Base-by-base conservation (phyloP, 2,797 vertebrate genomes). In the Sarcophilus harrisii region DNA sequence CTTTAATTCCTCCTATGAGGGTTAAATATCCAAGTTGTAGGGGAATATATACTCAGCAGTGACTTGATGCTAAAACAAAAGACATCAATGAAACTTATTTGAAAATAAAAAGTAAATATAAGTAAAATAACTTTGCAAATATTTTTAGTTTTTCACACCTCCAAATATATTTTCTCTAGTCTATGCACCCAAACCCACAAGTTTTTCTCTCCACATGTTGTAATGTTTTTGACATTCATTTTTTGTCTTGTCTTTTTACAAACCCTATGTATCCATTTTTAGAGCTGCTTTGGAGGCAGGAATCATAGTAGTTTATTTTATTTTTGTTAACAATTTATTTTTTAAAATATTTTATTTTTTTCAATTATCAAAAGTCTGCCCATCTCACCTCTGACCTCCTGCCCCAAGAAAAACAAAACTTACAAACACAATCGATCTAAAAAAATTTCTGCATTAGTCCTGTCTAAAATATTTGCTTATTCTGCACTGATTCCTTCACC, bases 221-320 rank as follows among this genome's bases (percentile, higher is more conserved):
- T 52, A 52, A 73, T 73, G n/a, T 73, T 21, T 81, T 81, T 81
- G 73, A 14, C 18, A 2, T 81, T 81, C 6, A 73, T 38, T 81
- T 58, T 45, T 38, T 24, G n/a, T 81, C 66, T 81, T 81, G n/a
- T 38, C 38, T 45, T 81, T 81, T 81, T 10, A 45, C 8, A 45
- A 10, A 8, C 18, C 38, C 16, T 38, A 10, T 45, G 73, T 18
- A 8, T 81, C 38, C 73, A 81, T 81, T 81, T 81, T 81, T 18
- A 81, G 73, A n/a, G 38, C 21, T 45, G 6, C 38, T 81, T 81
- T 11, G 49, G 49, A n/a, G n/a, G n/a, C 81, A 93, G 58, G 94
- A 94, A 45, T 94, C 91, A 55, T 93, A 94, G 93, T 73, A n/a
- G n/a, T 21, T 73, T n/a, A 9, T n/a, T 32, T 32, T 12, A 10